Evolutionary conservation across 2,797 vertebrate genomes (phyloP).

Genomic region (Podarcis siculus): DNA sequence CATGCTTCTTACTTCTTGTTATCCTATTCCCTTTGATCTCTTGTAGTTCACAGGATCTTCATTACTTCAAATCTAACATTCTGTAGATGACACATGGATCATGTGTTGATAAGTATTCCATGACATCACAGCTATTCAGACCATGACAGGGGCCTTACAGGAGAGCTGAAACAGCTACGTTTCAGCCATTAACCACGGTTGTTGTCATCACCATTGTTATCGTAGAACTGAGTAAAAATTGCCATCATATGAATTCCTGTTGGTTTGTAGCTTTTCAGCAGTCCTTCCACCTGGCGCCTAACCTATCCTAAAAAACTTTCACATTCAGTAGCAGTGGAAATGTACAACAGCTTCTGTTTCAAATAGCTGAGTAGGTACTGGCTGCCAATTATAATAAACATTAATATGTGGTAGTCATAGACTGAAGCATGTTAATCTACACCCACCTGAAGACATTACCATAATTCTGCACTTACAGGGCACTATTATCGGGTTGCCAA

Average conservation of each 20-base stretch:
- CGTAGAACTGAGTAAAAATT: not conserved
- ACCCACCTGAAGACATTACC: conserved; percentile 12
- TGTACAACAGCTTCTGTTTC: not conserved
- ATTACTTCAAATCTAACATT: not conserved
- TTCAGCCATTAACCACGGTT: not conserved
- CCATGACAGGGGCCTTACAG: not conserved
- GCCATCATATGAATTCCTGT: not conserved
- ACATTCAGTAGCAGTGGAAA: not conserved
- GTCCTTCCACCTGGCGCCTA: not conserved
- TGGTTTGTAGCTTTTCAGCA: not conserved
- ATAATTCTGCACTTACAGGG: conserved; percentile 2
- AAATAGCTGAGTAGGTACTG: not conserved
- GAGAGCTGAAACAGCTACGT: not conserved
- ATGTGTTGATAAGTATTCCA: not conserved
- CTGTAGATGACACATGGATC: not conserved
- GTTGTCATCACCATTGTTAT: not conserved
- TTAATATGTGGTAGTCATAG: not conserved
- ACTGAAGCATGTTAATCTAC: not conserved
- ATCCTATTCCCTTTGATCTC: not conserved
- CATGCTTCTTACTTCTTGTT: not conserved
- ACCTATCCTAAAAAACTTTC: not conserved
- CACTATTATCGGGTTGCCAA: not conserved
- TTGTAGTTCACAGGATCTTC: not conserved
- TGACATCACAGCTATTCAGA: not conserved
- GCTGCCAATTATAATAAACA: not conserved